A percentile compares a stretch with the other conserved stretches of the same genome.
Evolutionary conservation across 2,797 vertebrate species (phyloP).

Genomic region (Mergus octosetaceus): DNA sequence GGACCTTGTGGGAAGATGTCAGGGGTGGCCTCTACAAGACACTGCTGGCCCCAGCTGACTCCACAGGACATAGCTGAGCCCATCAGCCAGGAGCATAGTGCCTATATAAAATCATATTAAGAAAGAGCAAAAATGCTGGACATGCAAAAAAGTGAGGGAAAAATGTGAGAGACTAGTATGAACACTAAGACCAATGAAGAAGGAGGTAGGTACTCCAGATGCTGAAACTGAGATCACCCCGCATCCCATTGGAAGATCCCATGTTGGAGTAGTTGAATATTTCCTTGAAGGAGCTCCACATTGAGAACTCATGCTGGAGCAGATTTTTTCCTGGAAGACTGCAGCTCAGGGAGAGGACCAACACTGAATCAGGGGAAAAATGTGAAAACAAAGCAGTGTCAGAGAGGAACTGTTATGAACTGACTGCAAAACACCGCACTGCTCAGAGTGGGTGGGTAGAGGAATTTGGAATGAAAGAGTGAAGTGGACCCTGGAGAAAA

Average conservation of each 20-base stretch:
- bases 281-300: background rate
- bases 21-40: rapidly evolving
- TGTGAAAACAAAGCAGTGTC: background rate
- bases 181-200: background rate
- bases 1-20: background rate
- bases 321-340: background rate
- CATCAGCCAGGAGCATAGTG: background rate
- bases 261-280: background rate
- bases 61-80: background rate
- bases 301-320: rapidly evolving
- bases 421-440: too few relatives aligned
- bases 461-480: background rate
- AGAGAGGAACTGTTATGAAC: rapidly evolving
- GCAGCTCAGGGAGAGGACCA: background rate
- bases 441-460: background rate
- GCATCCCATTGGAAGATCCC: rapidly evolving
- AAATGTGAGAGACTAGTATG: background rate
- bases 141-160: background rate
- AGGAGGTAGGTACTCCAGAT: rapidly evolving
- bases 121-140: background rate
- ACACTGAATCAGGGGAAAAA: background rate
- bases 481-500: background rate
- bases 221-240: background rate
- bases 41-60: background rate
- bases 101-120: background rate